These are phyloP conservation scores for Struthidea cinerea DNA, from an alignment of 2,113 vertebrate genomes.

Conservation along the genomic window DNA sequence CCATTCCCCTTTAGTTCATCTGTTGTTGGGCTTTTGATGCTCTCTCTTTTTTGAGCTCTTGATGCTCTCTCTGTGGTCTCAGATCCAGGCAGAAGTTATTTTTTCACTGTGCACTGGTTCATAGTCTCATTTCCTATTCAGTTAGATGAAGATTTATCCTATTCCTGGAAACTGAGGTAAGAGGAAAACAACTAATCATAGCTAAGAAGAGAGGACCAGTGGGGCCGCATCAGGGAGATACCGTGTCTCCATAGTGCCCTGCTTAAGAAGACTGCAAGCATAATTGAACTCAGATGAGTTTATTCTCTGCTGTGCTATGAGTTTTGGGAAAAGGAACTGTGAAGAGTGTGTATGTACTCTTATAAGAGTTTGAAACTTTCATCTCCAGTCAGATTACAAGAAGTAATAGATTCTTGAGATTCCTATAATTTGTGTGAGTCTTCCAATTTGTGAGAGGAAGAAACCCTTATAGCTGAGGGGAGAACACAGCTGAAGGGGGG, in stretches of 20 bases:
- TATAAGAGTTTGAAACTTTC: background rate
- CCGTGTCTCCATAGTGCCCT: background rate
- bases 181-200: background rate
- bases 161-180: background rate
- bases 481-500: background rate
- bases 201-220: background rate
- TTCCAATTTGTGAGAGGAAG: background rate
- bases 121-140: background rate
- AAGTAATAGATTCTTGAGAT: background rate
- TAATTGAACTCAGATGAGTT: background rate
- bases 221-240: background rate
- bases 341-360: background rate
- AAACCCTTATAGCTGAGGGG: background rate
- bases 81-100: background rate
- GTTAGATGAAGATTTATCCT: background rate
- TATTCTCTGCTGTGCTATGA: background rate
- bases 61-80: background rate
- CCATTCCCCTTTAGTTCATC: background rate
- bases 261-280: accelerated
- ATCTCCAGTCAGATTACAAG: background rate
- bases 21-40: background rate
- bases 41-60: background rate
- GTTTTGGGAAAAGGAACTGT: background rate
- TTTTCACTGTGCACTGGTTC: background rate
- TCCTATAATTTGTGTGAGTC: background rate